A percentile compares a stretch with the other conserved stretches of the same genome.
Conservation (phyloP, 1,140 invertebrate species). For the Chironomus tepperi region DNA sequence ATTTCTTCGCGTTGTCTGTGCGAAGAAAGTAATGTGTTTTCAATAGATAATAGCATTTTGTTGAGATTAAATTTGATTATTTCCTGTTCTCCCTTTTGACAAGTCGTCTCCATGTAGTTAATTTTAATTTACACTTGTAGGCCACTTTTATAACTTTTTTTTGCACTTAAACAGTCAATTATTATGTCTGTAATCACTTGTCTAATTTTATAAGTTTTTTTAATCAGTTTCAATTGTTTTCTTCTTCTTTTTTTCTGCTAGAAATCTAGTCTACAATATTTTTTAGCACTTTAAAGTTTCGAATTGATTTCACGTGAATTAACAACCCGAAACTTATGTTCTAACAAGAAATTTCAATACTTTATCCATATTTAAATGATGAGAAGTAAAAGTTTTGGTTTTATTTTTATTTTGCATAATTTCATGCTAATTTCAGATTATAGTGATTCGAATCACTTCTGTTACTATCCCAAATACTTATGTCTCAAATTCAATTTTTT, state of each 20-base stretch:
- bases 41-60: slow-evolving; percentile 55
- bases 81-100: neutral
- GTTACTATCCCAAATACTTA: neutral
- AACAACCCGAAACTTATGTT: slow-evolving; percentile 9
- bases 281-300: too few relatives aligned
- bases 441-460: neutral
- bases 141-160: slow-evolving; percentile 10
- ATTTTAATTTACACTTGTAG: neutral
- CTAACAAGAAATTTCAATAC: neutral
- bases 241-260: neutral
- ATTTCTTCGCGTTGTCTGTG: slow-evolving; percentile 70
- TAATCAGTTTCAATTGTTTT: neutral
- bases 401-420: neutral
- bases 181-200: too few relatives aligned
- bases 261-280: neutral
- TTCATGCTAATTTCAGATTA: neutral
- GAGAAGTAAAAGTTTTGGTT: neutral
- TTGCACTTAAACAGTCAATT: neutral
- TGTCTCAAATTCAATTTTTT: neutral
- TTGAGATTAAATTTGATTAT: slow-evolving; percentile 37
- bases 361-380: neutral
- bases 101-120: slow-evolving; percentile 11
- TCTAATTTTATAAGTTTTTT: neutral
- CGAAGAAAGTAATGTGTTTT: slow-evolving; percentile 63
- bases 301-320: neutral